phyloP scores from a whole-genome alignment of 2,797 vertebrate genomes.

The Pelochelys cantorii region DNA sequence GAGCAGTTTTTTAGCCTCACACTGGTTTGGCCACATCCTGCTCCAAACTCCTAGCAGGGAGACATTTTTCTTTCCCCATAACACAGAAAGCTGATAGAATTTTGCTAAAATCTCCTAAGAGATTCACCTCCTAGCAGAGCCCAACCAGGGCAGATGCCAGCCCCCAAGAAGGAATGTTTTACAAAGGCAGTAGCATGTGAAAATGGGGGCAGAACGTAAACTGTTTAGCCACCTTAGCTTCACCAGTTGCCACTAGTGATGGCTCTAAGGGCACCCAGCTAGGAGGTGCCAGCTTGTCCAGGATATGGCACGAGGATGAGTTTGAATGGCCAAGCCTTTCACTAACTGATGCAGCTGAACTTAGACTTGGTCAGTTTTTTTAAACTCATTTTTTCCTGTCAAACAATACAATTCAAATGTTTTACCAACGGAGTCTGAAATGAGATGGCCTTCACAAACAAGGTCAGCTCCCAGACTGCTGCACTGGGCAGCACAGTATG shows the following conservation, averaged over 20 bases:
- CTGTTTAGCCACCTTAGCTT: neutral
- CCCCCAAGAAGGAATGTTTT: neutral
- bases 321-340: neutral
- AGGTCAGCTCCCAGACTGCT: too few relatives aligned
- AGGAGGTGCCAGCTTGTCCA: neutral
- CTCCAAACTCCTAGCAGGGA: neutral
- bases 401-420: neutral
- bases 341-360: neutral
- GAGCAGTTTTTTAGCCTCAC: neutral
- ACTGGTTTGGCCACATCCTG: neutral
- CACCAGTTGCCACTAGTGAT: neutral
- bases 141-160: neutral
- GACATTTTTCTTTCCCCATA: neutral
- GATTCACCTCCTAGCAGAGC: neutral
- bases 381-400: neutral
- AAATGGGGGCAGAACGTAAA: neutral
- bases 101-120: neutral
- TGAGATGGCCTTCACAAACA: too few relatives aligned
- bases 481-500: too few relatives aligned
- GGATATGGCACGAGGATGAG: neutral
- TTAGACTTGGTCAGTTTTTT: neutral
- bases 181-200: neutral
- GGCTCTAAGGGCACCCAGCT: neutral
- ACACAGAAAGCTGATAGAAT: neutral
- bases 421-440: neutral